Evolutionary conservation across 1,140 invertebrate genomes (phyloP), one percentile per base, ranked within the genome.

Genomic region (Anastrepha obliqua): DNA sequence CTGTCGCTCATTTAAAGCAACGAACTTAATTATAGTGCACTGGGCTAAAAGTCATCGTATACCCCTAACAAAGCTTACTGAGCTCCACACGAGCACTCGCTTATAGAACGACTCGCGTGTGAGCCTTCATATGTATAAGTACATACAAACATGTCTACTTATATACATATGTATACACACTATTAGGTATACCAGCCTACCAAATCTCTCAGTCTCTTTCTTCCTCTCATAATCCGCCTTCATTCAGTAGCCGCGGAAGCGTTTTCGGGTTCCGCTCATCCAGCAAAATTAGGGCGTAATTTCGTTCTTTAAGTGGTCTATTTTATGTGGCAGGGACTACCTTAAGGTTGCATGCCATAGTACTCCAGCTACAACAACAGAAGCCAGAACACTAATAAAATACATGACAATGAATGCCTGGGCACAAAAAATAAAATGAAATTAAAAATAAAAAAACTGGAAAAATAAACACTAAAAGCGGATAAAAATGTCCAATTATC

Each of bases 401-500:
- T 47, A 17, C 42, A 17, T 44, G 44, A 11, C 64, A 67, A 29
- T 67, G 29, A 67, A 62, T 62, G 29, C 64, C 6, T 15, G 29
- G 4, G 60, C 60, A 9, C 13, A 20, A 67, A 67, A 67, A 67
- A 42, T 5, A 2, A n/a, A 64, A n/a, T 15, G 0, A 64, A 64
- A 64, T 5, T 13, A n/a, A 70, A 74, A 74, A 74, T 74, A 51
- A 13, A 4, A 74, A 74, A 74, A 51, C 44, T 29, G 9, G 0
- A 81, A 58, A 81, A 58, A 55, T 58, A 81, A 81, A 55, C 74
- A 55, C 51, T 81, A 81, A 67, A 67, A 67, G 29, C 64, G n/a
- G n/a, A 67, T 67, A 67, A 81, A 81, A 81, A 81, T 81, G 74
- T 81, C 74, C 47, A 81, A 81, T 81, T 81, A 55, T 55, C 74